Evolutionary conservation across 2,113 vertebrate genomes (phyloP).

Genomic region (Hydrochoerus hydrochaeris): DNA sequence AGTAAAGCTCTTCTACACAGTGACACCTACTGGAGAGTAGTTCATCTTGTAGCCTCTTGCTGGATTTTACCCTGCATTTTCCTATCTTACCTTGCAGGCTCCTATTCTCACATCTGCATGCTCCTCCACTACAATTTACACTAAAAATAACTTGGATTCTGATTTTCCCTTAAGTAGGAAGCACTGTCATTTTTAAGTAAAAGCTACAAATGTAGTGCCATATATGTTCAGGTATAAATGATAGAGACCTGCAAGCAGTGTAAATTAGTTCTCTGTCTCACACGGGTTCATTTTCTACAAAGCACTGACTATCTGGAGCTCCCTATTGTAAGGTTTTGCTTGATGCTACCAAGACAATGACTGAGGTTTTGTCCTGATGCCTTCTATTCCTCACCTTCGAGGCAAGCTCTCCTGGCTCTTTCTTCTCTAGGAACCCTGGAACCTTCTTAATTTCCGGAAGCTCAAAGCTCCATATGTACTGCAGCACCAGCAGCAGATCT

Average conservation of each 20-base stretch:
- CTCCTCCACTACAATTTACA: neutral
- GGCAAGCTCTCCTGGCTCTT: conserved; percentile 90
- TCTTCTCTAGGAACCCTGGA: conserved; percentile 90
- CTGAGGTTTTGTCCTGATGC: neutral
- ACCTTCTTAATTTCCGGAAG: conserved; percentile 86
- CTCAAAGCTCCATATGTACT: conserved; percentile 97
- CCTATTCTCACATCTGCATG: neutral
- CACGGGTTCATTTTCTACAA: neutral
- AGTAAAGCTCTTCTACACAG: neutral
- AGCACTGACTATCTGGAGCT: neutral
- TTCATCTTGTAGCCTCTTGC: neutral
- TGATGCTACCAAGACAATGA: neutral
- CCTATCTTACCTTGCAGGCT: neutral
- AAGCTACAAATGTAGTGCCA: neutral
- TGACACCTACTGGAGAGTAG: neutral
- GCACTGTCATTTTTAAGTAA: neutral
- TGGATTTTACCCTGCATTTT: neutral
- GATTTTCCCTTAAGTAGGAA: conserved; percentile 16
- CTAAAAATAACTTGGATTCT: neutral
- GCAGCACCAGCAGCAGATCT: conserved; percentile 93
- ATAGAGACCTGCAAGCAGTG: neutral
- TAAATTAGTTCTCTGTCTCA: neutral
- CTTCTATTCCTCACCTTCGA: conserved; percentile 90
- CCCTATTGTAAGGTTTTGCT: neutral
- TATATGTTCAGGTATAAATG: neutral